phyloP scores from a whole-genome alignment of 1,140 invertebrate species.

The Cotesia vestalis region DNA sequence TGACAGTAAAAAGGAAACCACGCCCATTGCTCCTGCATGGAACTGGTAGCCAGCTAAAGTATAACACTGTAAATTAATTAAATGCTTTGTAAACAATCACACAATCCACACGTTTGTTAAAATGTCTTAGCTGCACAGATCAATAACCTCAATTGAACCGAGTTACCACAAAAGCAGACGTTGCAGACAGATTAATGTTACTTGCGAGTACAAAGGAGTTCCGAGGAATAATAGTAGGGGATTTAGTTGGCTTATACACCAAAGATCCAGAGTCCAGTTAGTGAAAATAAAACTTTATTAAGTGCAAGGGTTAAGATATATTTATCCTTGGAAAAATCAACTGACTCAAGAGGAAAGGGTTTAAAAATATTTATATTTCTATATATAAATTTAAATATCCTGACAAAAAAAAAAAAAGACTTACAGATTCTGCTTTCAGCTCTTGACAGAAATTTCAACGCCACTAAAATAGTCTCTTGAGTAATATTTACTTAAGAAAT shows the following conservation, averaged over 20 bases:
- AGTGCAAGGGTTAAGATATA: too few species aligned
- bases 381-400: not conserved
- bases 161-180: slow-evolving; percentile 7
- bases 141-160: slow-evolving; percentile 1
- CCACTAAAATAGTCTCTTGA: not conserved
- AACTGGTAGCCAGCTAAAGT: too few species aligned
- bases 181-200: slow-evolving; percentile 4
- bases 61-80: too few species aligned
- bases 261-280: too few species aligned
- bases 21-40: too few species aligned
- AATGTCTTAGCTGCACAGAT: not conserved
- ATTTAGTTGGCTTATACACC: not conserved
- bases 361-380: not conserved
- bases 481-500: slow-evolving; percentile 8
- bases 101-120: too few species aligned
- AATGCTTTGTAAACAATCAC: too few species aligned
- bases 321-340: too few species aligned
- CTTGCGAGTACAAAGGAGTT: not conserved
- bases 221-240: not conserved
- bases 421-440: not conserved
- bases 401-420: not conserved
- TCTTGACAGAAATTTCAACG: not conserved
- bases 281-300: too few species aligned
- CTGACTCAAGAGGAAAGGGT: too few species aligned
- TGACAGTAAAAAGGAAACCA: too few species aligned